Conservation (phyloP, 1,140 invertebrate genomes). For the Papilio polytes region DNA sequence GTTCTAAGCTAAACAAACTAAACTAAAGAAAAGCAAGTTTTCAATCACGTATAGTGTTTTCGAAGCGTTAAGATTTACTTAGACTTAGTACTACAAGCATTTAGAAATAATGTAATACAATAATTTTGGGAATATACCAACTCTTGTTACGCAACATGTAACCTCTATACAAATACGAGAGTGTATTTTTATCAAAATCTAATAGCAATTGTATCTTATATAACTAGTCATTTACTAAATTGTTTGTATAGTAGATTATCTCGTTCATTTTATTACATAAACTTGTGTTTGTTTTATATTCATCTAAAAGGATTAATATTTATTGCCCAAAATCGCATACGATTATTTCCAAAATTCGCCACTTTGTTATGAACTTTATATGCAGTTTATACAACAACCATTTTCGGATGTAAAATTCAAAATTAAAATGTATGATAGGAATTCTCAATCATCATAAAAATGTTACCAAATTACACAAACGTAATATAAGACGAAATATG, state of each 20-base stretch:
- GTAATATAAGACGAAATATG: neutral
- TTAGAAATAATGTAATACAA: too few species aligned
- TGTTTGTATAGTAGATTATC: neutral
- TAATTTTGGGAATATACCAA: too few species aligned
- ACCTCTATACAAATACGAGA: neutral
- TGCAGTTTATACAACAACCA: neutral
- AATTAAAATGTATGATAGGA: neutral
- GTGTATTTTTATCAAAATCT: neutral
- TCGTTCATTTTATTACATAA: neutral
- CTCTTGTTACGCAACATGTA: neutral
- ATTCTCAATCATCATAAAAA: neutral
- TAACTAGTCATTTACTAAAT: neutral
- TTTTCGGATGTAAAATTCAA: neutral
- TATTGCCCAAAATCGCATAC: neutral
- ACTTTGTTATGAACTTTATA: neutral
- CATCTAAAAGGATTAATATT: conserved; percentile 2
- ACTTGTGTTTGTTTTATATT: neutral
- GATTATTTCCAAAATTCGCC: neutral
- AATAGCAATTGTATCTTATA: neutral
- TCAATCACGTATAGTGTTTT: neutral
- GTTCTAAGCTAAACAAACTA: neutral
- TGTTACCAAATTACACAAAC: neutral
- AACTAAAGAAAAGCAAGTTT: neutral
- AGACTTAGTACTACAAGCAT: too few species aligned
- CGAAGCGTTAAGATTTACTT: too few species aligned